Conservation (phyloP, 2,797 vertebrate species). For the Siniperca undulata region DNA sequence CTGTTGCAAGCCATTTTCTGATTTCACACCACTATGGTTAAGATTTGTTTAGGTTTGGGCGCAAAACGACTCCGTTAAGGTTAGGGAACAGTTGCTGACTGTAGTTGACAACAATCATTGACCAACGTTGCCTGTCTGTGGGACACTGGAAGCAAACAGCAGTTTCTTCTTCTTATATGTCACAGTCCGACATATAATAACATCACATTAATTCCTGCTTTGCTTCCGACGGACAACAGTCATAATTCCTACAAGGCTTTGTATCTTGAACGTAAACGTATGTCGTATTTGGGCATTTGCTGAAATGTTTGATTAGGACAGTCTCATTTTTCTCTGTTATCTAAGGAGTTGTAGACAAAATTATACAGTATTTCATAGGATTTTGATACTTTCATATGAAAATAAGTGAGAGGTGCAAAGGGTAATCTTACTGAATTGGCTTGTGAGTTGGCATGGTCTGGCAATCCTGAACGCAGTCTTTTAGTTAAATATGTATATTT, state of each 20-base stretch:
- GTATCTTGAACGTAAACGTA: neutral
- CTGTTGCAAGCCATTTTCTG: neutral
- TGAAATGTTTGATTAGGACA: neutral
- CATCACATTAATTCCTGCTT: neutral
- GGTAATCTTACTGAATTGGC: neutral
- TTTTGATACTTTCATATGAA: neutral
- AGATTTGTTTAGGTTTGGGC: neutral
- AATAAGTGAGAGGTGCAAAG: neutral
- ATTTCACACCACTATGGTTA: neutral
- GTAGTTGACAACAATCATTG: neutral
- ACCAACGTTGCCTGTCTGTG: neutral
- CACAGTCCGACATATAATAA: neutral
- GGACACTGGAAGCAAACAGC: neutral
- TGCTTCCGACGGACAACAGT: neutral
- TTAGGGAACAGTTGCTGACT: neutral
- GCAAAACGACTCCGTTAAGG: neutral
- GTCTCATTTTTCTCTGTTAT: neutral
- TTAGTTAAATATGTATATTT: neutral
- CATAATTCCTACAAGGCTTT: neutral
- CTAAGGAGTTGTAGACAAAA: neutral
- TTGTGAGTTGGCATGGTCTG: neutral
- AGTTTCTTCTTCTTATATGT: no score
- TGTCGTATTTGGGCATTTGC: neutral
- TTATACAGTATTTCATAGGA: neutral
- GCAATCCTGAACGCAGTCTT: neutral